Percentiles rank a stretch among this genome's conserved stretches.
These are phyloP conservation scores for Stenotaenia linearis DNA, from an alignment of 2,888 invertebrate genomes.

Conservation along the genomic window DNA sequence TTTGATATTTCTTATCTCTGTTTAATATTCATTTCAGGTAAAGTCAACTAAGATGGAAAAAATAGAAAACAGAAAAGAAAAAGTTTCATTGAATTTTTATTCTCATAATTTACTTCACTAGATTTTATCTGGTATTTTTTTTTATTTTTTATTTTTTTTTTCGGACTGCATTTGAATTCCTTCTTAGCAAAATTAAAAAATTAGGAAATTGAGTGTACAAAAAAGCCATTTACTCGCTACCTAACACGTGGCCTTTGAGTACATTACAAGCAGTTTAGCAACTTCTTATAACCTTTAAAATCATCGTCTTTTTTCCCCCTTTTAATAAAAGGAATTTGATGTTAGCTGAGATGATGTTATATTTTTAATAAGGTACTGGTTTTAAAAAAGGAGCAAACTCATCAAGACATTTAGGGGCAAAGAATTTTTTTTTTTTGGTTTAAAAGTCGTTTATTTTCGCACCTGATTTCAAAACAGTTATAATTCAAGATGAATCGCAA, in stretches of 20 bases:
- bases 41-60: background rate
- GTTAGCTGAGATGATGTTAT: background rate
- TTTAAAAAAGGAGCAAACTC: background rate
- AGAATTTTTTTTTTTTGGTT: background rate
- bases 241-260: background rate
- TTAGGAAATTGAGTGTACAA: background rate
- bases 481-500: background rate
- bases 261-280: background rate
- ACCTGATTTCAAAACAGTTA: background rate
- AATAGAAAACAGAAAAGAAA: background rate
- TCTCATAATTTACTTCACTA: background rate
- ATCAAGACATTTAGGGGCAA: background rate
- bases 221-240: background rate
- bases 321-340: background rate
- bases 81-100: background rate
- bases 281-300: background rate
- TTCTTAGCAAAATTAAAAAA: background rate
- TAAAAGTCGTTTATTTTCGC: background rate
- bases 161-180: background rate
- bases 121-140: conserved; percentile 3
- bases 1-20: no score
- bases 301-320: background rate
- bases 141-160: no score
- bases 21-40: background rate
- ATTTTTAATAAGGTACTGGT: background rate